These are phyloP conservation scores for Synergus itoensis DNA, from an alignment of 2,888 invertebrate species.

Conservation along the genomic window DNA sequence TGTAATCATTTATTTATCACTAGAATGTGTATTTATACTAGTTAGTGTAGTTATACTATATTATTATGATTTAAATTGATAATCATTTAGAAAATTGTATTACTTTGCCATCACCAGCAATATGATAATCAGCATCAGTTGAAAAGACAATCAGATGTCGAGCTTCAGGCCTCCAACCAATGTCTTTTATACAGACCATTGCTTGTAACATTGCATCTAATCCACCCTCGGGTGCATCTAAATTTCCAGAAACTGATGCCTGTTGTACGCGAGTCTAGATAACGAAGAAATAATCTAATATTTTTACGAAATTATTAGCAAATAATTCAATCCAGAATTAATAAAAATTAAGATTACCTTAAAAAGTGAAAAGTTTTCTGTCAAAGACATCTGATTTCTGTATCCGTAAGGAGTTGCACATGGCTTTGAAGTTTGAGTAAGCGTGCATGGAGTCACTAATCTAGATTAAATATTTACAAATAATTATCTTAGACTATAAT, in stretches of 20 bases:
- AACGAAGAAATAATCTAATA: not conserved
- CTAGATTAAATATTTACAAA: not conserved
- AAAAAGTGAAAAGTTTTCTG: constrained; percentile 80
- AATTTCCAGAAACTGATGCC: constrained; percentile 79
- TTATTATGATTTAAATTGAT: constrained; percentile 6
- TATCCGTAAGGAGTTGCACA: constrained; percentile 87
- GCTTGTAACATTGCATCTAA: constrained; percentile 94
- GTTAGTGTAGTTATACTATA: not conserved
- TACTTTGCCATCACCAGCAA: constrained; percentile 79
- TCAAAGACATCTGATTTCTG: constrained; percentile 85
- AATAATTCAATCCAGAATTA: not conserved
- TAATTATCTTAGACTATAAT: not conserved
- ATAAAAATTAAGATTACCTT: constrained; percentile 69
- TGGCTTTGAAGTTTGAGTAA: constrained; percentile 33
- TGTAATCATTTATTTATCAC: not conserved
- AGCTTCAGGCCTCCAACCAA: constrained; percentile 89
- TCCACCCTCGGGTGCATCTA: constrained; percentile 89
- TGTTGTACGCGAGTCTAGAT: constrained; percentile 72
- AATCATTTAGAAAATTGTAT: constrained; percentile 49
- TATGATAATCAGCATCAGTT: constrained; percentile 88
- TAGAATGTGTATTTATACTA: too few species aligned
- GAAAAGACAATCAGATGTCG: constrained; percentile 88
- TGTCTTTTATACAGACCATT: constrained; percentile 84
- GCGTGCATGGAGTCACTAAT: constrained; percentile 50
- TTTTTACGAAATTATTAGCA: too few species aligned